Conservation (phyloP, 1,140 invertebrate species). For the Orchestia grillus region DNA sequence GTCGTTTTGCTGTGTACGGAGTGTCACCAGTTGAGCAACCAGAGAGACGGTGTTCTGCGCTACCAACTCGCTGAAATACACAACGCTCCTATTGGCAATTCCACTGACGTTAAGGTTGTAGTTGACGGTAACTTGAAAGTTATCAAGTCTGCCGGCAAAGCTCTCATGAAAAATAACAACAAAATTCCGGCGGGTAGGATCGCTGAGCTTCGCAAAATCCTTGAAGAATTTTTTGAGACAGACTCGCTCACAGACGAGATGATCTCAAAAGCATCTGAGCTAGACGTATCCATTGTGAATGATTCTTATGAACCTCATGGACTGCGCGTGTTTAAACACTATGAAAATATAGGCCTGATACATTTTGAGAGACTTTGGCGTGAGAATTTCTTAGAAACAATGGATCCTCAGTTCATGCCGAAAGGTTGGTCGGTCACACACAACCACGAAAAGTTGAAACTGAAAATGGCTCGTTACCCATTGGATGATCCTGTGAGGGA, state of each 20-base stretch:
- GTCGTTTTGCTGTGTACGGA: slow-evolving; percentile 81
- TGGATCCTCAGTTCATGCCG: slow-evolving; percentile 82
- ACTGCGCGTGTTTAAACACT: slow-evolving; percentile 79
- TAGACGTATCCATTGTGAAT: slow-evolving; percentile 72
- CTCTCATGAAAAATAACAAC: slow-evolving; percentile 72
- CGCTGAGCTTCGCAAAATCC: slow-evolving; percentile 68
- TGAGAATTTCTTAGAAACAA: slow-evolving; percentile 81
- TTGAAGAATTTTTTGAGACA: slow-evolving; percentile 70
- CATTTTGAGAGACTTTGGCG: slow-evolving; percentile 82
- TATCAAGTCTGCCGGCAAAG: slow-evolving; percentile 79
- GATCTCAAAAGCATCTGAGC: slow-evolving; percentile 69
- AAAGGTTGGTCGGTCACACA: slow-evolving; percentile 83
- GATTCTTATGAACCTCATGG: slow-evolving; percentile 78
- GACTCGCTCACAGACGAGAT: slow-evolving; percentile 70
- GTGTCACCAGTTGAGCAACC: slow-evolving; percentile 83
- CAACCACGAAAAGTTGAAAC: slow-evolving; percentile 70
- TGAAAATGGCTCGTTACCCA: slow-evolving; percentile 63
- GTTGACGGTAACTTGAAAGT: slow-evolving; percentile 72
- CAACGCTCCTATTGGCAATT: slow-evolving; percentile 76
- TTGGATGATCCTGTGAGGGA: slow-evolving; percentile 58
- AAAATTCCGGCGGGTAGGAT: slow-evolving; percentile 63
- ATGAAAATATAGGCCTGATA: slow-evolving; percentile 76
- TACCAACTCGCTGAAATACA: slow-evolving; percentile 77
- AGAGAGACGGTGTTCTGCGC: slow-evolving; percentile 78
- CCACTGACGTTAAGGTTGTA: slow-evolving; percentile 70